Base-by-base conservation (phyloP, 1,140 invertebrate genomes). In the Trachymyrmex cornetzi region DNA sequence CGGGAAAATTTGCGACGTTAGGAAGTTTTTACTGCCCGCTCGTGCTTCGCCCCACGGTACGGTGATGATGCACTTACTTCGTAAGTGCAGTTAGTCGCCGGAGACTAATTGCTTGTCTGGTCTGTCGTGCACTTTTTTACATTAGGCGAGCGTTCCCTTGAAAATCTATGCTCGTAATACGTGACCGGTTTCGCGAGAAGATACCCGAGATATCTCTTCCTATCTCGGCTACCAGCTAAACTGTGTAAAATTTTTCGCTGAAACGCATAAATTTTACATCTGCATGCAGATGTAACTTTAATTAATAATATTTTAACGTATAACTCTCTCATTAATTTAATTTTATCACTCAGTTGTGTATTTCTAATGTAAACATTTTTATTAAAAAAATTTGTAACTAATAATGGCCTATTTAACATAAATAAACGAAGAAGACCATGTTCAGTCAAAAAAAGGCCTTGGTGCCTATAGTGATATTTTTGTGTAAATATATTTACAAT, bases 81-180 rank as follows among this genome's bases (percentile, higher is more conserved):
- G 55, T 63, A 84, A 84, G 80, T 84, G 71, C 57, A 84, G 80
- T 84, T 84, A 84, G 80, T 84, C 55, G 69, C 69, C 24, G 44
- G 69, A 84, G 69, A 84, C 80, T 84, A 84, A 84, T 84, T 74
- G 80, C 80, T 63, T 61, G 80, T 75, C 80, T 57, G 80, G 12
- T 48, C 66, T 59, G 79, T 24, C 50, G 22, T 16, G n/a, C 14
- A 7, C 80, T 74, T 75, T 84, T 84, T 59, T 74, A 82, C 79
- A 72, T 59, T 57, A 27, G n/a, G 80, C 19, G 55, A 75, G 27
- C 38, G n/a, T 71, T 22, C 57, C 14, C 55, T 27, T 19, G 69
- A 50, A 75, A 75, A 84, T 84, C 80, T 61, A 75, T 61, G 80
- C 38, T 84, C 57, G 69, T 75, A 75, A 84, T 84, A 84, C 80